phyloP scores from a whole-genome alignment of 2,113 vertebrate genomes.

The Barbus barbus region DNA sequence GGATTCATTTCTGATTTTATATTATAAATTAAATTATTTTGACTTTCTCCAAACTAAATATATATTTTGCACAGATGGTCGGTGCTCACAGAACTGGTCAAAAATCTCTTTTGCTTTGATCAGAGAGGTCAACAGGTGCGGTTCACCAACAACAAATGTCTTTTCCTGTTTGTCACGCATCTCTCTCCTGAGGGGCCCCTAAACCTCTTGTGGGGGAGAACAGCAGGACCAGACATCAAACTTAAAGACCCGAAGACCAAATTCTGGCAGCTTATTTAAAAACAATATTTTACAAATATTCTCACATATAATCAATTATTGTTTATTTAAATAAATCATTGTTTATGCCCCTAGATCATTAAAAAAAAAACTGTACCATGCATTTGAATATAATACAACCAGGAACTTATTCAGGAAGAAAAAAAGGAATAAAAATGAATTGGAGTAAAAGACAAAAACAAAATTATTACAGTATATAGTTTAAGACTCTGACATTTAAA shows the following conservation, averaged over 20 bases:
- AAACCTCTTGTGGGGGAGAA: constrained; percentile 8
- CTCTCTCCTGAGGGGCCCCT: constrained; percentile 9
- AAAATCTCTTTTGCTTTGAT: neutral
- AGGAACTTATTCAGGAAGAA: neutral
- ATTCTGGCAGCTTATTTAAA: too few species aligned
- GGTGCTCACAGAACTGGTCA: neutral
- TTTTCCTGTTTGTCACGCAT: constrained; percentile 34
- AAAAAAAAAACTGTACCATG: neutral
- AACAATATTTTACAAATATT: neutral
- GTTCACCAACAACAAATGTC: constrained; percentile 17
- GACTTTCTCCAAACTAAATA: neutral
- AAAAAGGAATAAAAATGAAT: neutral
- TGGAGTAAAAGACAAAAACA: neutral
- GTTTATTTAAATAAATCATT: neutral
- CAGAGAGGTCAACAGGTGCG: constrained; percentile 42
- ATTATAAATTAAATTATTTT: neutral
- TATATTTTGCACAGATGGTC: neutral
- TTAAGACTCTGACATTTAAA: neutral
- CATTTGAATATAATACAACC: neutral
- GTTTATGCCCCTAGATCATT: neutral
- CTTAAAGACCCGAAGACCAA: neutral
- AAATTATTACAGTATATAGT: neutral
- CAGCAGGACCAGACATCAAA: constrained; percentile 53
- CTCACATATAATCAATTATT: neutral
- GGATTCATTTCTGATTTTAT: neutral